These are phyloP conservation scores for Agonopterix alstromeriana DNA, from an alignment of 2,888 invertebrate species.

Conservation along the genomic window DNA sequence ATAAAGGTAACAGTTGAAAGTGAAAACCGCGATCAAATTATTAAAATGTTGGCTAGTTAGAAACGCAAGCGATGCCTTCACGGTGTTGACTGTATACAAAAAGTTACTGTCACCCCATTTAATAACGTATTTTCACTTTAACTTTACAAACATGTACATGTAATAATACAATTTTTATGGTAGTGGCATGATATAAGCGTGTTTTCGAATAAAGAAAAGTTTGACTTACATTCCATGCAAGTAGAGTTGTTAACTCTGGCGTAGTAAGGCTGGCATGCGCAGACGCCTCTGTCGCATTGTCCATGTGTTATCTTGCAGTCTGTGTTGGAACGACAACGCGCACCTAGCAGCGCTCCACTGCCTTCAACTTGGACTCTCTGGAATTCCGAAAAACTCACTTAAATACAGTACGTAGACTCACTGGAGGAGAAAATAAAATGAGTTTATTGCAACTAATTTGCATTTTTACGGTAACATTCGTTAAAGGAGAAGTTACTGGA, in stretches of 20 bases:
- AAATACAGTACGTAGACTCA: background rate
- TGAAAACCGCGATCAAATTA: conserved; percentile 9
- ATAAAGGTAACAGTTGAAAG: conserved; percentile 9
- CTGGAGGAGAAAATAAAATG: too few species aligned
- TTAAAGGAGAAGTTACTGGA: too few species aligned
- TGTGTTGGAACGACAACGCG: conserved; percentile 77
- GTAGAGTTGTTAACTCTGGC: conserved; percentile 86
- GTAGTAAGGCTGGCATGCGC: conserved; percentile 89
- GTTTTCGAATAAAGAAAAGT: background rate
- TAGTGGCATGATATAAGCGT: background rate
- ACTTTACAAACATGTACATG: too few species aligned
- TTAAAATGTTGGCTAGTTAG: background rate
- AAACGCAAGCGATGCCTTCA: background rate
- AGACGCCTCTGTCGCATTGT: conserved; percentile 82
- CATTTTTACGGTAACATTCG: too few species aligned
- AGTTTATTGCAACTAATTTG: too few species aligned
- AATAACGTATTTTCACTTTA: too few species aligned
- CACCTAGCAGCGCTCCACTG: conserved; percentile 69
- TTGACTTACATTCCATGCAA: conserved; percentile 89
- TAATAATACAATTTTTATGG: too few species aligned
- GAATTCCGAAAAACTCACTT: conserved; percentile 13
- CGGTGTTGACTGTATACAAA: background rate
- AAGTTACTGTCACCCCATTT: background rate
- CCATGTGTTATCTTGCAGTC: conserved; percentile 82
- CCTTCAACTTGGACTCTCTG: conserved; percentile 41